Evolutionary conservation across 2,113 vertebrate species (phyloP), one percentile per base, ranked within the genome.

Genomic region (Leucopsar rothschildi): DNA sequence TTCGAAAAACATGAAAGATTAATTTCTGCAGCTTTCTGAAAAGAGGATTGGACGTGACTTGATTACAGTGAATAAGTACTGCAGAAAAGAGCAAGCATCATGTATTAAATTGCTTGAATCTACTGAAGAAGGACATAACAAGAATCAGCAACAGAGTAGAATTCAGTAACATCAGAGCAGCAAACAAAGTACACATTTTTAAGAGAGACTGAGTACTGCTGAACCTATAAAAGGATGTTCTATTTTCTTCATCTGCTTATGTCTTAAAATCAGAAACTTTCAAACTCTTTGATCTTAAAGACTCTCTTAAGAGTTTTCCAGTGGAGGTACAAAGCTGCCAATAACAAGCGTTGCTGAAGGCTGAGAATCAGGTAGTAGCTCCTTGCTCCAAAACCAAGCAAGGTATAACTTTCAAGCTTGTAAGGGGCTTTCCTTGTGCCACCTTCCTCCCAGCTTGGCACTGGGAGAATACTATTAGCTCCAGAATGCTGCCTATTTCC

Each of bases 21-120:
- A 49, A 63, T 82, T 94, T 95, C 57, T 94, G 56, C 35, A 73
- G 35, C 33, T 89, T 86, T 91, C 40, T 89, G 72, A 75, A 77
- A 73, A 63, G 50, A 86, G 10, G 33, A 66, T 17, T 66, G 23
- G 55, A 81, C 21, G 11, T 63, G 63, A 65, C 60, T 88, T 95
- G 77, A 89, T 89, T 91, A 39, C 33, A 66, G 21, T 35, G 50
- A 6, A 2, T 47, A 91, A 94, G 47, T 66, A 78, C 27, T 39
- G 56, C 25, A 55, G 18, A 79, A 44, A 55, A 91, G 47, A 84
- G 21, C 39, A 83, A 73, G 39, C 29, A 60, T 63, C 39, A 47
- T 22, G 29, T 42, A 63, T 81, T 83, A 73, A 92, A 86, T 42
- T 75, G 18, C 59, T 72, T 83, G 37, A 81, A 73, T 53, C 60